Base-by-base conservation (phyloP, 2,888 invertebrate genomes). In the Polymixis flavicincta region DNA sequence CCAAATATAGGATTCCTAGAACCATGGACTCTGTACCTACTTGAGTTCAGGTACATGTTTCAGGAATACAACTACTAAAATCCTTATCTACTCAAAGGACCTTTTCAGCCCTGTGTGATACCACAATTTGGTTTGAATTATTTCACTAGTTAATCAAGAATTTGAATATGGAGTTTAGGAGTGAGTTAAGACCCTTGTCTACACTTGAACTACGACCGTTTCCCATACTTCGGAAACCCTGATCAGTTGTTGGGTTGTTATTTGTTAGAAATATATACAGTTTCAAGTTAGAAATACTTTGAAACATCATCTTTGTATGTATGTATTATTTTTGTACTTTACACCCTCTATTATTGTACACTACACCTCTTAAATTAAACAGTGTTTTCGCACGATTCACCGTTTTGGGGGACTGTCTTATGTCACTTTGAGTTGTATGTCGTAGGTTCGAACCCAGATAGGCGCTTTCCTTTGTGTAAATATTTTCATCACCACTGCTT, bases 61-160 rank as follows among this genome's bases (percentile, higher is more conserved):
- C 22, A 60, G 2, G 22, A 17, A 19, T 7, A 54, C 11, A 25
- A 32, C 22, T 52, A 25, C 6, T 0, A 45, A 45, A 45, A 64
- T n/a, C 25, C 11, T 19, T n/a, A 57, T 55, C n/a, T n/a, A n/a
- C n/a, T 66, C 9, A n/a, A 42, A 60, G 50, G 50, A 14, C 32
- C 55, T 52, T 52, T 73, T 17, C 48, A n/a, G 42, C 25, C 14
- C 59, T 65, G 37, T 65, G 37, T 52, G 28, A 48, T 52, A 54
- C 60, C 45, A 65, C 11, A 54, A 50, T 71, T 69, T 61, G 14
- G 45, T 74, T 61, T 5, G 28, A 80, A 74, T 61, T 70, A 79
- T 80, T 52, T 60, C 6, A 64, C 57, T 48, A 72, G 63, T 78
- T 52, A 50, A 64, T 59, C 69, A 79, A 80, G 69, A 74, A 80